A percentile compares a stretch with the other conserved stretches of the same genome.
Conservation (phyloP, 1,140 invertebrate species). For the Aphelinus atriplicis region DNA sequence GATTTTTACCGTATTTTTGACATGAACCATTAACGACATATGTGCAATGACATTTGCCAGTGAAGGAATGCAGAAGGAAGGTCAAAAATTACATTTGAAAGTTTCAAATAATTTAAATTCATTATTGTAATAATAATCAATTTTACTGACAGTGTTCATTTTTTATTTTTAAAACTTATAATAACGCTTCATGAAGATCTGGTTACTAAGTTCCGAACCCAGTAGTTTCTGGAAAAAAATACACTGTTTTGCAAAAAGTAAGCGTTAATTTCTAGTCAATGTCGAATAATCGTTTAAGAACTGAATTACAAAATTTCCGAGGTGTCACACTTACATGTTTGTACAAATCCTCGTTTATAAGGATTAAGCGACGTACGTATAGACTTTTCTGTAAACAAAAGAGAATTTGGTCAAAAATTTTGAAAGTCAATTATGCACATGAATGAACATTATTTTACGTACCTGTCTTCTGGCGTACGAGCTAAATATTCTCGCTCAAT, state of each 20-base stretch:
- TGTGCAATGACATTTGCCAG: not conserved
- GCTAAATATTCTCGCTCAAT: slow-evolving; percentile 99
- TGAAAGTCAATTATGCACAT: no score
- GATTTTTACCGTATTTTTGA: no score
- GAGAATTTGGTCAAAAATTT: no score
- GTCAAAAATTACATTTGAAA: slow-evolving; percentile 31
- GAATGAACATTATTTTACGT: slow-evolving; percentile 41
- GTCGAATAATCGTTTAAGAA: slow-evolving; percentile 15
- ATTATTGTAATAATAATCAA: slow-evolving; percentile 45
- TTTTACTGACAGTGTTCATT: slow-evolving; percentile 46
- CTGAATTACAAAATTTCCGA: slow-evolving; percentile 40
- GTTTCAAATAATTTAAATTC: slow-evolving; percentile 43
- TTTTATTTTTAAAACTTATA: slow-evolving; percentile 51
- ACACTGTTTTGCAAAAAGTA: slow-evolving; percentile 28
- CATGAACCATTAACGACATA: no score
- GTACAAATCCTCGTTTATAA: slow-evolving; percentile 59
- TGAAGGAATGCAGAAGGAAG: slow-evolving; percentile 33
- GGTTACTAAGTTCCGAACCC: slow-evolving; percentile 52
- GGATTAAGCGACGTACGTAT: slow-evolving; percentile 90
- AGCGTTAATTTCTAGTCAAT: not conserved
- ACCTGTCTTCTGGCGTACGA: slow-evolving; percentile 93
- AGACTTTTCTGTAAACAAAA: slow-evolving; percentile 79
- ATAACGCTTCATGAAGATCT: slow-evolving; percentile 50
- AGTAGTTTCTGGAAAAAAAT: slow-evolving; percentile 51
- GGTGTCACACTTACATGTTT: slow-evolving; percentile 61